Evolutionary conservation across 2,888 invertebrate genomes (phyloP).

Genomic region (Synanthedon myopaeformis): DNA sequence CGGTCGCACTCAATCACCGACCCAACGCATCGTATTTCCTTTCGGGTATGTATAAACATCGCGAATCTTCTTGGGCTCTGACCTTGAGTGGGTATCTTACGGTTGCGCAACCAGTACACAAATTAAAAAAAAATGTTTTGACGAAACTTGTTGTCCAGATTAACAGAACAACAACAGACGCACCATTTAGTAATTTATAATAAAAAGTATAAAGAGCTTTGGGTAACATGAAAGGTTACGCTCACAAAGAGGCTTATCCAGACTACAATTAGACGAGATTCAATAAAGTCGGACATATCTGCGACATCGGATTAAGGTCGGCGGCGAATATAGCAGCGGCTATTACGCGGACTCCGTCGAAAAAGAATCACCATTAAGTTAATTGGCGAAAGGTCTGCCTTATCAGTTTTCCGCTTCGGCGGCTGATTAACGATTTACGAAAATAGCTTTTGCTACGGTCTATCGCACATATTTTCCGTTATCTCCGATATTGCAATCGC

Average conservation of each 20-base stretch:
- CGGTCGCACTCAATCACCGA: no score
- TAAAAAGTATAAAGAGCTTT: no score
- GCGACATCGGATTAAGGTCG: slow-evolving; percentile 10
- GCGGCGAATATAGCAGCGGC: slow-evolving; percentile 15
- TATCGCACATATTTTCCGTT: slow-evolving; percentile 13
- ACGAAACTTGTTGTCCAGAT: no score
- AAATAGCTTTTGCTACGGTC: slow-evolving; percentile 42
- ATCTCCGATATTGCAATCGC: slow-evolving; percentile 2
- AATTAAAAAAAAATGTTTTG: no score
- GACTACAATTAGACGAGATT: slow-evolving; percentile 7
- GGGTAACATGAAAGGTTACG: no score
- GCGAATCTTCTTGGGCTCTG: no score
- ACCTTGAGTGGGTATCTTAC: no score
- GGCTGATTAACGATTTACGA: slow-evolving; percentile 61
- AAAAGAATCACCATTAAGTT: slow-evolving; percentile 62
- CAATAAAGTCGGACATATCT: slow-evolving; percentile 22
- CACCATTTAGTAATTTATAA: no score
- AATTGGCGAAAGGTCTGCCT: slow-evolving; percentile 56
- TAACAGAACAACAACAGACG: no score
- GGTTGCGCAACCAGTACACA: no score
- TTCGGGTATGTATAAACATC: no score
- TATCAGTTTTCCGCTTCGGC: slow-evolving; percentile 59
- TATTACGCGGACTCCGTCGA: slow-evolving; percentile 27
- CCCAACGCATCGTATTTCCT: no score
- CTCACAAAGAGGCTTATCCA: not conserved